Percentiles rank a stretch among this genome's conserved stretches.
Conservation (phyloP, 2,797 vertebrate genomes). For the Hydrolagus colliei region DNA sequence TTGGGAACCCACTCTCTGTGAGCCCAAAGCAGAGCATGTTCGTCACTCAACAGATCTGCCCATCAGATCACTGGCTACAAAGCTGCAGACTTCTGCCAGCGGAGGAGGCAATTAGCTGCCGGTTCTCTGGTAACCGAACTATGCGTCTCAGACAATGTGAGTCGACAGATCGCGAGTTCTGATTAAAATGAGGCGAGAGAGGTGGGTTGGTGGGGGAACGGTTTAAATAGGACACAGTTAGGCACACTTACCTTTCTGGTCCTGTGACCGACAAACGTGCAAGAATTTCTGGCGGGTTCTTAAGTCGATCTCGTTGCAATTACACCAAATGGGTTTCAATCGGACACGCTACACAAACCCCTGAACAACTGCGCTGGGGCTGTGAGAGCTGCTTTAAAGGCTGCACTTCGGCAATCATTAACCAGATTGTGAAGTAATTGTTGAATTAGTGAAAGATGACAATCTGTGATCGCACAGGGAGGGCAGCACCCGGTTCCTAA, state of each 20-base stretch:
- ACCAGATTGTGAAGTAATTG: constrained; percentile 13
- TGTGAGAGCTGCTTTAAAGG: not conserved
- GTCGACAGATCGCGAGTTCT: not conserved
- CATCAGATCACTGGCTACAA: not conserved
- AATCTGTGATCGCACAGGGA: not conserved
- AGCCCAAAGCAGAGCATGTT: not conserved
- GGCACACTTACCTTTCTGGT: not conserved
- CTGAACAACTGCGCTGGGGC: not conserved
- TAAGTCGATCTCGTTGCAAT: not conserved
- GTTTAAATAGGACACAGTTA: too few species aligned
- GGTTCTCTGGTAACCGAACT: not conserved
- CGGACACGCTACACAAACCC: constrained; percentile 6
- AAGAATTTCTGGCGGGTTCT: not conserved
- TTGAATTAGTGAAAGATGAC: constrained; percentile 26
- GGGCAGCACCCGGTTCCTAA: constrained; percentile 18
- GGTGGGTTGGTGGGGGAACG: too few species aligned
- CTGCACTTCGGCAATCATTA: constrained; percentile 6
- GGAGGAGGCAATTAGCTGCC: not conserved
- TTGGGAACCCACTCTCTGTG: not conserved
- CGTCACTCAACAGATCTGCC: not conserved
- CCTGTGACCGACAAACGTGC: not conserved
- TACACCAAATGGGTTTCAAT: not conserved
- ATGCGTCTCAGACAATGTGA: not conserved
- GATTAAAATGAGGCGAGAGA: too few species aligned
- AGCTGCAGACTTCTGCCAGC: not conserved